Base-by-base conservation (phyloP, 2,797 vertebrate genomes). In the Coilia nasus region DNA sequence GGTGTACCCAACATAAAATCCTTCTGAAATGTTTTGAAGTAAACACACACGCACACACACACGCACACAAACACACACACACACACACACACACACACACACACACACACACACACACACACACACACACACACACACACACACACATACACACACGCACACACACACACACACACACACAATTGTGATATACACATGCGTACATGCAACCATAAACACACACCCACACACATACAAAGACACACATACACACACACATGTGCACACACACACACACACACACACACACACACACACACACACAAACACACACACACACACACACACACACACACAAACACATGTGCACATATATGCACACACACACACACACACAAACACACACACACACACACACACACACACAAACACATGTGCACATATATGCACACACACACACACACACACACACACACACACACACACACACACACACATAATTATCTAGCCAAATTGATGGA, bases 31-130 rank as follows among this genome's bases (percentile, higher is more conserved):
- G 12, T 28, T 35, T 75, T 35, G 28, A 75, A 75, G 67, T 14
- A 0, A 44, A 62, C 35, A 83, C 82, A 71, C 82, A 71, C 82
- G 71, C 35, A 71, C n/a, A 21, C 82, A 64, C 82, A 71, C 60
- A 47, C 60, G 50, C 35, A 50, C 62, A 83, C 82, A 83, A 44
- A 67, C 60, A 83, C 82, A 83, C 82, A 64, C 82, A 71, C 82
- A 67, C 64, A 57, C 83, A 78, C 47, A 23, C 83, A 83, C 83
- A 17, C 54, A 64, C 56, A 71, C 59, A 60, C 21, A 50, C 23
- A 78, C 85, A 80, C 28, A 80, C 15, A 83, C n/a, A 80, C 23
- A 54, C 44, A 81, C 25, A 81, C 19, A 50, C 35, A 81, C 35
- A 41, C 35, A 41, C 35, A 41, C 35, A 41, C 35, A 41, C 2